phyloP scores from a whole-genome alignment of 1,140 invertebrate species.

The Myzus persicae region DNA sequence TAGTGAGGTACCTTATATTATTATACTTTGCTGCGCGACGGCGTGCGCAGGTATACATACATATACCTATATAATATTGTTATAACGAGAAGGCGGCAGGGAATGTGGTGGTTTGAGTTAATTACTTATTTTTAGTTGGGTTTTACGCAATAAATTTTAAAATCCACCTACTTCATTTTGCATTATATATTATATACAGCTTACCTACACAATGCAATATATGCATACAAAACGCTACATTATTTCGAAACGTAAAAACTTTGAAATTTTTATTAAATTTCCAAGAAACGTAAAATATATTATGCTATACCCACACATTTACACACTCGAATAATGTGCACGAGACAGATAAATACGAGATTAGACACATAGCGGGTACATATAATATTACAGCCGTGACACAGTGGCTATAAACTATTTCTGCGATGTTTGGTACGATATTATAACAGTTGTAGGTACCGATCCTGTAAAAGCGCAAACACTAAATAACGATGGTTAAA shows the following conservation, averaged over 20 bases:
- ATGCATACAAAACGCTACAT: neutral
- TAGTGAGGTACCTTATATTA: neutral
- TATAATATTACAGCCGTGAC: neutral
- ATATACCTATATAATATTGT: neutral
- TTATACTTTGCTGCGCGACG: neutral
- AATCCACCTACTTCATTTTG: neutral
- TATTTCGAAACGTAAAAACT: neutral
- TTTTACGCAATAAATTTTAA: neutral
- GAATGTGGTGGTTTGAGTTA: neutral
- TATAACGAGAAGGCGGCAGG: neutral
- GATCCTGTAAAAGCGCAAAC: neutral
- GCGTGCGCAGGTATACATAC: neutral
- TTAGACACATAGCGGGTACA: neutral
- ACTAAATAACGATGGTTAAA: neutral
- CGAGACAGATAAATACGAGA: neutral
- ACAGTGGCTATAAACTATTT: neutral
- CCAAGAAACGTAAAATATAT: neutral
- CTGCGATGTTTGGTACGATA: neutral
- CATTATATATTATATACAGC: neutral
- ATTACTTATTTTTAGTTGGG: constrained; percentile 24
- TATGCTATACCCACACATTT: neutral
- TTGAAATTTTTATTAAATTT: neutral
- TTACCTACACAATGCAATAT: neutral
- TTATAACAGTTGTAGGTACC: neutral
- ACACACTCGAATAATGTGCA: neutral